Conservation (phyloP, 30 jellyfish, hydroid and myxozoan genomes). For the Hydractinia symbiolongicarpus region DNA sequence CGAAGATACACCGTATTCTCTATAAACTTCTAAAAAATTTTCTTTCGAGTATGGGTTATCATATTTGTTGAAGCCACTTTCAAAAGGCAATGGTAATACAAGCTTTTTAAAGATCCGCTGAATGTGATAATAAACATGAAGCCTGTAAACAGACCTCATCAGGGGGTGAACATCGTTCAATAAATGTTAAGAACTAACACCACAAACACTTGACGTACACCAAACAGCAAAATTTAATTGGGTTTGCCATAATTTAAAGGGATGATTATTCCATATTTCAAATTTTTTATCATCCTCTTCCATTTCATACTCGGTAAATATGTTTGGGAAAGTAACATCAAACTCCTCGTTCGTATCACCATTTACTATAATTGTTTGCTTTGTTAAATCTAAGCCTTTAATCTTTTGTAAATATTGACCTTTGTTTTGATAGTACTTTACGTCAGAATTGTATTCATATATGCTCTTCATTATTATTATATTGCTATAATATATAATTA, state of each 20-base stretch:
- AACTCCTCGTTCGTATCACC: not conserved
- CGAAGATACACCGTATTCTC: not conserved
- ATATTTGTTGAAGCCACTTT: not conserved
- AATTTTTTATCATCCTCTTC: not conserved
- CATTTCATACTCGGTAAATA: not conserved
- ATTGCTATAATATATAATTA: not conserved
- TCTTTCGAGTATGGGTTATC: not conserved
- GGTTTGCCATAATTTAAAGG: not conserved
- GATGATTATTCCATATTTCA: not conserved
- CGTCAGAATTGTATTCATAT: not conserved
- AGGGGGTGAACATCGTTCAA: not conserved
- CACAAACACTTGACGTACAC: not conserved
- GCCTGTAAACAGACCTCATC: not conserved
- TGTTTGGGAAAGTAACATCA: conserved; percentile 1
- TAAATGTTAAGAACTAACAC: not conserved
- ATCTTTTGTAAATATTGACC: not conserved
- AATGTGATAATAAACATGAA: not conserved
- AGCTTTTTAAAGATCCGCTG: not conserved
- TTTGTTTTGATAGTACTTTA: not conserved
- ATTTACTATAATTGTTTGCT: not conserved
- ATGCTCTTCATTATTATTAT: not conserved
- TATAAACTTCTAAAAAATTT: not conserved
- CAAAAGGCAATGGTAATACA: not conserved
- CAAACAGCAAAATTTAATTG: not conserved
- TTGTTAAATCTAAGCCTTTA: not conserved